Conservation (phyloP, 1,140 invertebrate species). For the Aphelinus atriplicis region DNA sequence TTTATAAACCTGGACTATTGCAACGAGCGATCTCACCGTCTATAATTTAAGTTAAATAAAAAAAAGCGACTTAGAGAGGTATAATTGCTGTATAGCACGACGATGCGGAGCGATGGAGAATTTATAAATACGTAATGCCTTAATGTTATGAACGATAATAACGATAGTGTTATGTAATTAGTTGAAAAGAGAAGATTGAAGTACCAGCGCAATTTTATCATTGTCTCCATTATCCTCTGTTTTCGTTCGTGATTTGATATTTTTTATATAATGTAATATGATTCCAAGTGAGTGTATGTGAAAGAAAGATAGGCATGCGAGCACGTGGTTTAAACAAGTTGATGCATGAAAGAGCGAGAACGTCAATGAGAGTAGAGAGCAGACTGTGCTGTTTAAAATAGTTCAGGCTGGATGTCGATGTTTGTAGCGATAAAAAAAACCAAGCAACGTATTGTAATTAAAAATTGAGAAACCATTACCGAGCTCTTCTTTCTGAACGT, state of each 20-base stretch:
- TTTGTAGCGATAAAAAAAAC: slow-evolving; percentile 61
- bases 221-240: slow-evolving; percentile 44
- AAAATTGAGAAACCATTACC: slow-evolving; percentile 58
- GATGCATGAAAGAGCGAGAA: slow-evolving; percentile 7
- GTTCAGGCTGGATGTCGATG: slow-evolving; percentile 66
- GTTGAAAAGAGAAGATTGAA: slow-evolving; percentile 43
- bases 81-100: slow-evolving; percentile 41
- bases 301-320: slow-evolving; percentile 9
- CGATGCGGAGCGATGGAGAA: slow-evolving; percentile 47
- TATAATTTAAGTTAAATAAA: slow-evolving; percentile 59
- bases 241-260: slow-evolving; percentile 65
- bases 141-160: slow-evolving; percentile 65
- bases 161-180: slow-evolving; percentile 61
- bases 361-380: slow-evolving; percentile 49
- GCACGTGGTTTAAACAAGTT: slow-evolving; percentile 8
- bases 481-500: slow-evolving; percentile 26
- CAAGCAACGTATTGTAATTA: slow-evolving; percentile 64
- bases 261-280: slow-evolving; percentile 57
- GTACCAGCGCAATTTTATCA: slow-evolving; percentile 40
- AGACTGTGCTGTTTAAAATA: slow-evolving; percentile 63
- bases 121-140: slow-evolving; percentile 66
- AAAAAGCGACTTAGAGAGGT: slow-evolving; percentile 33
- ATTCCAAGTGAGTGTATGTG: slow-evolving; percentile 47
- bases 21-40: slow-evolving; percentile 65
- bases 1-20: slow-evolving; percentile 60